Percentiles rank a stretch among this genome's conserved stretches.
Conservation (phyloP, 2,888 invertebrate species). For the Drosophila algonquin region DNA sequence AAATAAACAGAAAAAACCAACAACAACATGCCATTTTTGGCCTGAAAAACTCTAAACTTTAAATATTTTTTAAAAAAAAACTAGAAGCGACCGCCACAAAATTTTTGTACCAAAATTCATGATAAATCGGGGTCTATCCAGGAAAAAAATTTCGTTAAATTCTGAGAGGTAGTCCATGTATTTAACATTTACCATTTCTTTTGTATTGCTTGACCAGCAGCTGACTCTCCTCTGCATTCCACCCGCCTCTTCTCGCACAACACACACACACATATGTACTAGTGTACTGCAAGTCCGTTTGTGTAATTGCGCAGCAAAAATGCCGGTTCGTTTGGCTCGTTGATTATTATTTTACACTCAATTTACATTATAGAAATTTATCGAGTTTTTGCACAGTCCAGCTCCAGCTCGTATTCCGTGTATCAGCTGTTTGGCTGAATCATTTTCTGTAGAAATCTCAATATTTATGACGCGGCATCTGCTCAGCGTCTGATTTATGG, state of each 20-base stretch:
- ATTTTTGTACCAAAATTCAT: too few relatives aligned
- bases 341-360: constrained; percentile 14
- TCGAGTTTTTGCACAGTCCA: constrained; percentile 3
- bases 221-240: constrained; percentile 51
- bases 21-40: too few relatives aligned
- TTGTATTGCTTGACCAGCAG: constrained; percentile 73
- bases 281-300: constrained; percentile 11
- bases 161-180: too few relatives aligned
- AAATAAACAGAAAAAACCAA: too few relatives aligned
- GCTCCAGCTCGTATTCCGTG: background rate
- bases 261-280: constrained; percentile 5
- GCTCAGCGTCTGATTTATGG: background rate
- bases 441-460: constrained; percentile 6
- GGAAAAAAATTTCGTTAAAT: too few relatives aligned
- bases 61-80: too few relatives aligned
- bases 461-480: background rate
- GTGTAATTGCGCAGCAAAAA: constrained; percentile 73
- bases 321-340: constrained; percentile 66
- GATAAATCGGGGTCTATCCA: too few relatives aligned
- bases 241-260: background rate
- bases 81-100: too few relatives aligned
- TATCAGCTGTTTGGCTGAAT: constrained; percentile 31
- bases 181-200: too few relatives aligned
- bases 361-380: constrained; percentile 24
- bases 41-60: too few relatives aligned